A percentile compares a stretch with the other conserved stretches of the same genome.
Evolutionary conservation across 2,888 invertebrate genomes (phyloP).

Genomic region (Acleris laterana): DNA sequence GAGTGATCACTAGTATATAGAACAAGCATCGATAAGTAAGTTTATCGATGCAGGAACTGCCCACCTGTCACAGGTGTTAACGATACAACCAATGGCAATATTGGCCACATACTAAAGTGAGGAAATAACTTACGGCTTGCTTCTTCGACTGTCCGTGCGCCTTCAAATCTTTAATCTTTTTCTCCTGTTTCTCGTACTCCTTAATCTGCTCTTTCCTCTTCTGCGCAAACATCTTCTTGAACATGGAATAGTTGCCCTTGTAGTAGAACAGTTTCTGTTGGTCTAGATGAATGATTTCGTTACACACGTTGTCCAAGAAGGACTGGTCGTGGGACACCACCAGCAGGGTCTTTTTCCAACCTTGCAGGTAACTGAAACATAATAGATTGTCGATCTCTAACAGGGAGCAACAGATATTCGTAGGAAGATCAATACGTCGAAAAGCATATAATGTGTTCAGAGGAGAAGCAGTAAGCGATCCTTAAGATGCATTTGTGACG

Average conservation of each 20-base stretch:
- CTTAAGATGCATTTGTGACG: too few species aligned
- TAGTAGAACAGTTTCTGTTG: constrained; percentile 97
- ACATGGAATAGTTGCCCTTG: constrained; percentile 98
- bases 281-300: constrained; percentile 99
- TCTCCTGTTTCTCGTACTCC: constrained; percentile 99
- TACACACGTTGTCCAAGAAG: constrained; percentile 99
- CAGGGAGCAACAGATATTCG: not conserved
- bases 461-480: too few species aligned
- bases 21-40: too few species aligned
- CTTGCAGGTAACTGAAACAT: constrained; percentile 92
- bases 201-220: constrained; percentile 97
- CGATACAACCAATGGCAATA: too few species aligned
- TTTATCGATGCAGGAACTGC: too few species aligned
- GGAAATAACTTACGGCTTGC: constrained; percentile 85
- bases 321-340: constrained; percentile 99
- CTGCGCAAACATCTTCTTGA: constrained; percentile 99
- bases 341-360: constrained; percentile 99
- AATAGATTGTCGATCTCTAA: not conserved
- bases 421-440: too few species aligned
- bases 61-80: too few species aligned
- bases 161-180: constrained; percentile 96
- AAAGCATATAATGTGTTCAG: too few species aligned
- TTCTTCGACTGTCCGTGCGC: constrained; percentile 98
- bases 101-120: too few species aligned
- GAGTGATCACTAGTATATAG: too few species aligned